These are phyloP conservation scores for Tryphoninae sp. DNA, from an alignment of 2,888 invertebrate species.

Conservation along the genomic window DNA sequence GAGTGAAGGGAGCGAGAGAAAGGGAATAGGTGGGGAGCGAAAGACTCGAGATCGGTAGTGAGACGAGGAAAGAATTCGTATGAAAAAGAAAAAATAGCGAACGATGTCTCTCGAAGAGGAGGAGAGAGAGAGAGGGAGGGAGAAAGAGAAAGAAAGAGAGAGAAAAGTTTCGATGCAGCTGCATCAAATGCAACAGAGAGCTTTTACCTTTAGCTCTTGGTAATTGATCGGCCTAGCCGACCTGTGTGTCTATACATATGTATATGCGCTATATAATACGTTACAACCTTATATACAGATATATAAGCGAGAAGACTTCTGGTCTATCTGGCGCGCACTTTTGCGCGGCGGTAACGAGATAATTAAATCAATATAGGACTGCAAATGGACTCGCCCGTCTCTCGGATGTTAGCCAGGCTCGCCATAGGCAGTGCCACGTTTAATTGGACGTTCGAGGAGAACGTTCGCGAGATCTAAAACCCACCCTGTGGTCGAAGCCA, in stretches of 20 bases:
- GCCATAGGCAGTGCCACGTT: constrained; percentile 60
- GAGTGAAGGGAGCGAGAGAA: constrained; percentile 21
- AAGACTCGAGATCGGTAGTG: constrained; percentile 19
- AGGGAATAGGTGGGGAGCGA: constrained; percentile 17
- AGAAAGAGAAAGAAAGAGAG: constrained; percentile 57
- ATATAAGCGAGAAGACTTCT: constrained; percentile 38
- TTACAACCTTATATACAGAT: constrained; percentile 32
- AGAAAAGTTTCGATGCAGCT: constrained; percentile 55
- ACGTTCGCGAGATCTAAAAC: constrained; percentile 52
- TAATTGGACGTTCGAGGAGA: constrained; percentile 70
- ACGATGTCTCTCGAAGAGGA: constrained; percentile 50
- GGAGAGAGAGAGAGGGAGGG: constrained; percentile 53
- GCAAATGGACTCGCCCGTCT: constrained; percentile 59
- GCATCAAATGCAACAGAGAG: constrained; percentile 45
- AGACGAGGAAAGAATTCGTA: constrained; percentile 42
- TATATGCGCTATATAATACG: constrained; percentile 34
- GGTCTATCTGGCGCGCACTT: constrained; percentile 61
- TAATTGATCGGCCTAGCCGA: constrained; percentile 66
- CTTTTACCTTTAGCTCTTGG: constrained; percentile 55
- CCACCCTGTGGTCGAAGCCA: constrained; percentile 54
- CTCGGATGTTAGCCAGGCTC: constrained; percentile 49
- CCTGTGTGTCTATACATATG: constrained; percentile 21
- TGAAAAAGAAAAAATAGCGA: constrained; percentile 53
- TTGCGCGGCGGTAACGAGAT: constrained; percentile 67
- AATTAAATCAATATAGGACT: constrained; percentile 74